Evolutionary conservation across 2,888 invertebrate genomes (phyloP).

Genomic region (Leptothorax acervorum): DNA sequence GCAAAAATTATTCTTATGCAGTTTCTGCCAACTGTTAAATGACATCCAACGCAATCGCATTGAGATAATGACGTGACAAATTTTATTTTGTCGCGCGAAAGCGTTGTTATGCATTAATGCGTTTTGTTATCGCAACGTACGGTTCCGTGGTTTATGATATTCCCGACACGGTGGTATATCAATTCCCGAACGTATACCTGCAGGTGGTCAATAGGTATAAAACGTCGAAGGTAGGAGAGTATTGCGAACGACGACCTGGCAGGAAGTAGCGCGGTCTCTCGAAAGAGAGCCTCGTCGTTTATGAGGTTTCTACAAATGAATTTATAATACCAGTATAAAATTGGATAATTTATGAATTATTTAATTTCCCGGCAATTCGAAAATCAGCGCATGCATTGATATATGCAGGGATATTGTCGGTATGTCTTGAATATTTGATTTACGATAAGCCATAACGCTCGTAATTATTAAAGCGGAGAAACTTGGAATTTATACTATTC

Average conservation of each 20-base stretch:
- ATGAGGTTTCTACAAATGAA: slow-evolving; percentile 55
- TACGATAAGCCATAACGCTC: background rate
- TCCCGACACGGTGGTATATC: slow-evolving; percentile 59
- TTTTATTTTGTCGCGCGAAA: slow-evolving; percentile 9
- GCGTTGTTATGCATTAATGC: slow-evolving; percentile 1
- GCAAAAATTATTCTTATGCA: background rate
- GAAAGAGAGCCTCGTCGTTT: slow-evolving; percentile 56
- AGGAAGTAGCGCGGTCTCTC: slow-evolving; percentile 47
- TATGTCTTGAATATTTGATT: slow-evolving; percentile 16
- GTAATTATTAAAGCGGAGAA: slow-evolving; percentile 17
- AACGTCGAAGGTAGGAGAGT: slow-evolving; percentile 41
- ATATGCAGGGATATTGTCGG: background rate
- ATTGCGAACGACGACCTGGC: slow-evolving; percentile 47
- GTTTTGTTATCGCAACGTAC: slow-evolving; percentile 31
- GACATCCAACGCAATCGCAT: background rate
- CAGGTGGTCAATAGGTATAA: slow-evolving; percentile 64
- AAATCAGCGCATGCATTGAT: slow-evolving; percentile 5
- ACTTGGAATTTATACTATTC: slow-evolving; percentile 6
- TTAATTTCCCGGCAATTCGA: slow-evolving; percentile 11
- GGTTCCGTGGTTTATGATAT: slow-evolving; percentile 55
- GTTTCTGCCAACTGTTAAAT: background rate
- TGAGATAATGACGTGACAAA: slow-evolving; percentile 19
- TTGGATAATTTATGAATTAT: slow-evolving; percentile 29
- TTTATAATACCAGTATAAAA: slow-evolving; percentile 17
- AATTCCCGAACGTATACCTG: slow-evolving; percentile 52